Conservation (phyloP, 2,888 invertebrate genomes). For the Kryphioiulus occultus region DNA sequence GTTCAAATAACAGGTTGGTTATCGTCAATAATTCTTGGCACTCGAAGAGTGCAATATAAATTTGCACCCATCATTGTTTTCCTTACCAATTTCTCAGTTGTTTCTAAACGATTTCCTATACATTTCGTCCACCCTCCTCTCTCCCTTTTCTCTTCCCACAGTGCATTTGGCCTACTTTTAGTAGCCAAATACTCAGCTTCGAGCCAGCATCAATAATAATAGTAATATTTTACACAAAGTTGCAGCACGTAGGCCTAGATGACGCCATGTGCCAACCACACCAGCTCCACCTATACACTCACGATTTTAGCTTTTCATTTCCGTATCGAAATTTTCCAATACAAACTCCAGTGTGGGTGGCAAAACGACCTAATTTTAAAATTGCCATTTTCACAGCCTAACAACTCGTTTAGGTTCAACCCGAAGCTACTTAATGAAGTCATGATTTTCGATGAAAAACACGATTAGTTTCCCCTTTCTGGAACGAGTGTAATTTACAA, state of each 20-base stretch:
- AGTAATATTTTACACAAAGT: neutral
- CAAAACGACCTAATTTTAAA: neutral
- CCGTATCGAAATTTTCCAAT: conserved; percentile 6
- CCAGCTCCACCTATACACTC: neutral
- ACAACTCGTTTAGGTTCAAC: neutral
- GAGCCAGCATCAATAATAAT: conserved; percentile 13
- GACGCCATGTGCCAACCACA: neutral
- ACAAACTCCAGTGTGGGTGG: neutral
- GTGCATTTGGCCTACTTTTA: neutral
- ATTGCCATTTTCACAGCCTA: neutral
- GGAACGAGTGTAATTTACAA: neutral
- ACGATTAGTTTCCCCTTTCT: neutral
- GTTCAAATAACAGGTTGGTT: neutral
- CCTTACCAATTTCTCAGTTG: neutral
- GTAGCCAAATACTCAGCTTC: neutral
- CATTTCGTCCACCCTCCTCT: neutral
- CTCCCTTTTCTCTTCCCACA: neutral
- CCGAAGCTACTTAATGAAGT: neutral
- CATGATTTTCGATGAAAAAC: neutral
- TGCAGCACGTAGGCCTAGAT: neutral
- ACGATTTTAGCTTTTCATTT: neutral
- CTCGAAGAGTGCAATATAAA: neutral
- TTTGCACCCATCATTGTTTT: neutral
- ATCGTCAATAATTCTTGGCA: neutral
- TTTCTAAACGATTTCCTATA: conserved; percentile 19